A percentile compares a stretch with the other conserved stretches of the same genome.
phyloP scores from a whole-genome alignment of 2,888 invertebrate genomes.

The Petrolisthes cinctipes region DNA sequence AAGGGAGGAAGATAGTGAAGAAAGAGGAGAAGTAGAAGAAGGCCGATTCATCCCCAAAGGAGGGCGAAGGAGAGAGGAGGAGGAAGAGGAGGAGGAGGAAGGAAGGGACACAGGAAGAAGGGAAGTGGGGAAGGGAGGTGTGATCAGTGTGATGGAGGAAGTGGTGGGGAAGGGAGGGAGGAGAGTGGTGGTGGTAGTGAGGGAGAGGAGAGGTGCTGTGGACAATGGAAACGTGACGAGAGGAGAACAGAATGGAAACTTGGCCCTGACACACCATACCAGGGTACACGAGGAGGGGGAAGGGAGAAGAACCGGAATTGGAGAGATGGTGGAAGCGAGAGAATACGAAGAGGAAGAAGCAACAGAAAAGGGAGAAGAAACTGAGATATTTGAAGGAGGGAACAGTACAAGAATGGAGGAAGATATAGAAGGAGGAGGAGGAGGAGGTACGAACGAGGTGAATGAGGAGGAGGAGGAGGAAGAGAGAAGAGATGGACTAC shows the following conservation, averaged over 20 bases:
- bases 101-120: background rate
- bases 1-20: background rate
- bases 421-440: background rate
- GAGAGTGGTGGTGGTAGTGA: background rate
- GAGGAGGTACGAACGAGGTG: background rate
- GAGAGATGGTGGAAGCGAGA: background rate
- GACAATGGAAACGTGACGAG: background rate
- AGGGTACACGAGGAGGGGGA: too few species aligned
- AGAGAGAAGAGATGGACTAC: background rate
- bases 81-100: background rate
- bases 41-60: background rate
- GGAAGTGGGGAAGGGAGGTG: background rate
- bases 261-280: too few species aligned
- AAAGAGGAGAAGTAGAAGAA: background rate
- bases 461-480: background rate
- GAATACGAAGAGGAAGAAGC: background rate
- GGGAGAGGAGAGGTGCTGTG: background rate
- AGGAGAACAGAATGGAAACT: background rate
- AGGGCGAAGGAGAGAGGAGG: background rate
- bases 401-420: background rate
- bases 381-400: background rate
- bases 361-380: background rate
- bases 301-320: too few species aligned
- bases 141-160: background rate
- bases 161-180: background rate